Evolutionary conservation across 2,888 invertebrate genomes (phyloP), one percentile per base, ranked within the genome.

Genomic region (Ditula angustiorana): DNA sequence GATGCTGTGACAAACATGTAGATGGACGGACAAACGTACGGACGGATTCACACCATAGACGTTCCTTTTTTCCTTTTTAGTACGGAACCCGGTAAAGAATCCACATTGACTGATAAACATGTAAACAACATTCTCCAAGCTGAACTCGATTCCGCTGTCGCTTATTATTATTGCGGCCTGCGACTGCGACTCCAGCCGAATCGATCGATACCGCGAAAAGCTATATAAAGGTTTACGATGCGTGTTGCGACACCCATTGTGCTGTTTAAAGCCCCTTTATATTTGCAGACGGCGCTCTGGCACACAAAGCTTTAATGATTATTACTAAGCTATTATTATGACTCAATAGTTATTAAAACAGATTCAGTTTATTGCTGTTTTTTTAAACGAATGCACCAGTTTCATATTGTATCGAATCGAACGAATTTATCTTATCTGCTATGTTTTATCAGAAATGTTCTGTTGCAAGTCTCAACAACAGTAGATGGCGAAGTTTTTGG

Each of bases 181-280:
- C 19, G 28, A 5, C 23, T 46, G 30, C 50, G 50, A 50, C 50
- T 26, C 4, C 24, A 7, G 19, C 73, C 74, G 80, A 80, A 78
- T 77, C 77, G 78, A 78, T 77, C 77, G 71, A 80, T 87, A 81
- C 81, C 79, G 69, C 80, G 82, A 87, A 86, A 83, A 75, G 75
- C 76, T 78, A 85, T 85, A 85, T 71, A 74, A 78, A 83, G 75
- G 77, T 87, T 88, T 80, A 89, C 81, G 82, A 80, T 76, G 73
- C 64, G 70, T 72, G 71, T 71, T 69, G 74, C 68, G 76, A 74
- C 71, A 72, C 74, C 80, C 77, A 80, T 84, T 82, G 79, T 80
- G 67, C 64, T 26, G 30, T 30, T 61, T 64, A 58, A 57, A 61
- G 62, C 68, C 69, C 68, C 69, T 71, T 71, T 71, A 68, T 69